Evolutionary conservation across 2,113 vertebrate species (phyloP).

Genomic region (Cottus gobio): DNA sequence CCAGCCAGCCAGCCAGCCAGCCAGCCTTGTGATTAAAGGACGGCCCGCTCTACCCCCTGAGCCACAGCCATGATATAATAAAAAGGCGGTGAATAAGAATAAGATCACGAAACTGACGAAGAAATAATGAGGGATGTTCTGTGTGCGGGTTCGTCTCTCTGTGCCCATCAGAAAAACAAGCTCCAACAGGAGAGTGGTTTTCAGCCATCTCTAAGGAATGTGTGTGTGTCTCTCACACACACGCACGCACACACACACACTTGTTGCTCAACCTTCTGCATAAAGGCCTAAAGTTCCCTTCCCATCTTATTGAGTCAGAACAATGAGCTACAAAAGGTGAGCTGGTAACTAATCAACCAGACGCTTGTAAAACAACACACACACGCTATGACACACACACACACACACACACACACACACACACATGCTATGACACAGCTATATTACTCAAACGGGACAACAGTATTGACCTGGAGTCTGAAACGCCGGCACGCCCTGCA

Average conservation of each 20-base stretch:
- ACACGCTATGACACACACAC: neutral
- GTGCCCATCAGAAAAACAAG: slow-evolving; percentile 38
- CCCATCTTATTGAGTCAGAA: neutral
- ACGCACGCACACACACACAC: neutral
- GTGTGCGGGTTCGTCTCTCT: neutral
- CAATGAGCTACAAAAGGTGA: slow-evolving; percentile 9
- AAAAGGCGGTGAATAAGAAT: too few relatives aligned
- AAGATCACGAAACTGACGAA: neutral
- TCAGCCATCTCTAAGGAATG: slow-evolving; percentile 14
- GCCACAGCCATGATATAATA: neutral
- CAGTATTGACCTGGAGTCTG: neutral
- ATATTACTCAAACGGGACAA: neutral
- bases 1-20: too few relatives aligned
- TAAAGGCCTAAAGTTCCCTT: neutral
- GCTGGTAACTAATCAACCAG: neutral
- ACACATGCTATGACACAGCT: neutral
- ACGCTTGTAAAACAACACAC: neutral
- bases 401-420: neutral
- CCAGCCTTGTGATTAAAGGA: neutral
- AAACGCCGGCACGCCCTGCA: neutral
- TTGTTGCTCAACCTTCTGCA: neutral
- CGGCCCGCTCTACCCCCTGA: neutral
- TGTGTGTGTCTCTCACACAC: neutral
- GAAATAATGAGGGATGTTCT: slow-evolving; percentile 7
- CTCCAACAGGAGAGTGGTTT: slow-evolving; percentile 48